Evolutionary conservation across 2,797 vertebrate genomes (phyloP).

Genomic region (Echeneis naucrates): DNA sequence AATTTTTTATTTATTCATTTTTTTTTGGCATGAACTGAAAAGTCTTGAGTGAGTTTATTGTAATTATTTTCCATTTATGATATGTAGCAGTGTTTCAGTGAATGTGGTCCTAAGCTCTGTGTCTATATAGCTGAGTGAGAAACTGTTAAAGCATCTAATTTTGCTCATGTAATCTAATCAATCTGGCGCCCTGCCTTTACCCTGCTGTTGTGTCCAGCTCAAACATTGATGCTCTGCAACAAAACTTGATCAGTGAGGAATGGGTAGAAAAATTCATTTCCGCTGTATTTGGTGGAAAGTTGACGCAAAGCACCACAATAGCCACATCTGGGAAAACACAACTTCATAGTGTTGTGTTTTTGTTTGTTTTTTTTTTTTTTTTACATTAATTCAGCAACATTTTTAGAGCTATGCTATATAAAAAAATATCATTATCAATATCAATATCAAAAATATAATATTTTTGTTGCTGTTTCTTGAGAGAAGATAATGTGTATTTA

Average conservation of each 20-base stretch:
- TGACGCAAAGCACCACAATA: conserved; percentile 1
- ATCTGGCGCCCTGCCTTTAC: neutral
- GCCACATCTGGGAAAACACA: neutral
- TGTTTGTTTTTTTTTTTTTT: too few species aligned
- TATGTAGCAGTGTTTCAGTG: neutral
- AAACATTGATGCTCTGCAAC: conserved; percentile 1
- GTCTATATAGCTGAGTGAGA: neutral
- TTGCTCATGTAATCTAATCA: neutral
- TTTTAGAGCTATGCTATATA: neutral
- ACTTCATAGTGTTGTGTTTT: neutral
- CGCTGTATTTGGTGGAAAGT: too few species aligned
- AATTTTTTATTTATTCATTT: too few species aligned
- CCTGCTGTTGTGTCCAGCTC: conserved; percentile 2
- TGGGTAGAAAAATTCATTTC: too few species aligned
- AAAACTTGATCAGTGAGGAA: conserved; percentile 8
- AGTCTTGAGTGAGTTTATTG: too few species aligned
- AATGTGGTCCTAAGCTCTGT: neutral
- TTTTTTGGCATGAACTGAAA: too few species aligned
- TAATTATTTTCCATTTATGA: neutral
- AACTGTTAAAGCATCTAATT: conserved; percentile 18
- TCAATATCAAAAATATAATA: too few species aligned
- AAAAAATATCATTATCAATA: too few species aligned
- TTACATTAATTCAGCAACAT: neutral
- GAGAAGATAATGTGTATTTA: neutral
- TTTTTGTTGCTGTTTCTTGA: neutral